phyloP scores from a whole-genome alignment of 2,888 invertebrate genomes.

The Caradrina kadenii region DNA sequence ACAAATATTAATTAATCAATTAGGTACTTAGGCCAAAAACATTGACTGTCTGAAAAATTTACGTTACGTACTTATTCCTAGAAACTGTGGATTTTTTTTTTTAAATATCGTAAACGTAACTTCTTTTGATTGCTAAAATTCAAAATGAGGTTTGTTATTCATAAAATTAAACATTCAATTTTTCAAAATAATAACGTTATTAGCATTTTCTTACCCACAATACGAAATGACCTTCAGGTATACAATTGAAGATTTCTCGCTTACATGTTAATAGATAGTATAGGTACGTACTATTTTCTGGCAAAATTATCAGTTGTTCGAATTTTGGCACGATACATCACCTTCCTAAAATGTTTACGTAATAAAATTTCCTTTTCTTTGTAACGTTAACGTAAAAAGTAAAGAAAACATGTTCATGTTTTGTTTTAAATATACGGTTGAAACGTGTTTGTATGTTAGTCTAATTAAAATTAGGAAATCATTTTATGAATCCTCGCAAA shows the following conservation, averaged over 20 bases:
- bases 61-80: not conserved
- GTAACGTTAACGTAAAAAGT: not conserved
- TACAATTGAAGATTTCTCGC: conserved; percentile 23
- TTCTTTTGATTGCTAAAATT: not conserved
- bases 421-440: conserved; percentile 1
- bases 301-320: conserved; percentile 19
- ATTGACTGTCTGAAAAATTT: not conserved
- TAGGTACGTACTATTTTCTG: conserved; percentile 17
- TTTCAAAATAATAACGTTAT: not conserved
- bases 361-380: conserved; percentile 23
- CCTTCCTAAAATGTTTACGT: conserved; percentile 16
- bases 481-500: conserved; percentile 3
- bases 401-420: not conserved
- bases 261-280: conserved; percentile 16
- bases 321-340: conserved; percentile 32
- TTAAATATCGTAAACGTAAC: not conserved
- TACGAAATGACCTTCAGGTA: conserved; percentile 31
- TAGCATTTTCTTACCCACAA: conserved; percentile 14
- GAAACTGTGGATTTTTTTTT: not conserved
- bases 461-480: conserved; percentile 17
- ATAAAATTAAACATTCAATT: not conserved
- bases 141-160: not conserved
- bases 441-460: conserved; percentile 2
- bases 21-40: not conserved
- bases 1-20: not conserved